Base-by-base conservation (phyloP, 2,888 invertebrate species). In the Pachydiplax longipennis region DNA sequence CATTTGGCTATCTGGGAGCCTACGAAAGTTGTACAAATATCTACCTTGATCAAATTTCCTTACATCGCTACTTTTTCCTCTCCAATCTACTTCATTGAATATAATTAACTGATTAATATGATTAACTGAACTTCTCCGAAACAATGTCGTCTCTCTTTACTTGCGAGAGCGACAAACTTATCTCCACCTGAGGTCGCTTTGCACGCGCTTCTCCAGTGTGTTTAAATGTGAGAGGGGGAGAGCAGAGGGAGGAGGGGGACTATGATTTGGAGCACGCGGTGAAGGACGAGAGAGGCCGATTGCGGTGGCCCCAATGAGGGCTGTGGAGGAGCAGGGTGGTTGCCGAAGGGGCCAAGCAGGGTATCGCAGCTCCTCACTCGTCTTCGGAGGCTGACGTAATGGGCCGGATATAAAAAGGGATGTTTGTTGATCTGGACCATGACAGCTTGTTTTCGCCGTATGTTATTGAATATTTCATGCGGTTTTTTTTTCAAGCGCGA, bases 221-320 rank as follows among this genome's bases (percentile, higher is more conserved):
- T 37, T 13, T 31, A 18, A 37, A 37, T 18, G 18, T 80, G 15
- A 37, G 80, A 37, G 80, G 35, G 80, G 80, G 37, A 18, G 80
- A 80, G 35, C 18, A 35, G 81, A 12, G 37, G 81, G 18, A 22
- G 37, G n/a, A n/a, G n/a, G n/a, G 18, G 81, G 40, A 13, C 4
- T 81, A 44, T 37, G 44, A 81, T 81, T 81, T 81, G 81, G 81
- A 81, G 22, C 81, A 81, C 81, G 81, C 81, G 81, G 81, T 81
- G 81, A 81, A 81, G 80, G 80, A 80, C 80, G 80, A 18, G 80
- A 80, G 80, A 35, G 81, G 37, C 81, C 81, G 37, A 40, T 81
- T 35, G 40, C 40, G 81, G 81, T 81, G 40, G 37, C 81, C 81
- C 37, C 81, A 81, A 81, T 81, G 81, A 81, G 80, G 81, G 31